Percentiles rank a stretch among this genome's conserved stretches.
Evolutionary conservation across 2,113 vertebrate genomes (phyloP).

Genomic region (Gymnobelideus leadbeateri): DNA sequence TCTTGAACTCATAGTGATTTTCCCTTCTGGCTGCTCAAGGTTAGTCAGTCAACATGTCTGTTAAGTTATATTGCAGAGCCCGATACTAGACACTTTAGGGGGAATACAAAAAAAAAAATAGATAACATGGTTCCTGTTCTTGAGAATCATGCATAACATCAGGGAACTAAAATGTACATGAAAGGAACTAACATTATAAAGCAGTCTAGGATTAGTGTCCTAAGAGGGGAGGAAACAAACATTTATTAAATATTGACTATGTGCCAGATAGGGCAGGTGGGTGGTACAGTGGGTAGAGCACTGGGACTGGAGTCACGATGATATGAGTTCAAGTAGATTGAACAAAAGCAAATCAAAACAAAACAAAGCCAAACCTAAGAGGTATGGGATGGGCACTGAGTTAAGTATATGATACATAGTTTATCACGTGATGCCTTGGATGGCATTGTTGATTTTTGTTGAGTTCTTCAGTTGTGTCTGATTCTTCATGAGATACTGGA

Average conservation of each 20-base stretch:
- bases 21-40: slow-evolving; percentile 36
- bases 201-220: not conserved
- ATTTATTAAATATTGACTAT: not conserved
- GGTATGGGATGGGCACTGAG: not conserved
- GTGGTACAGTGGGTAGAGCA: not conserved
- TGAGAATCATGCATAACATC: not conserved
- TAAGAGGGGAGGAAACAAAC: not conserved
- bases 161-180: not conserved
- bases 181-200: not conserved
- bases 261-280: not conserved
- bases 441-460: not conserved
- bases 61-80: not conserved
- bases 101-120: slow-evolving; percentile 9
- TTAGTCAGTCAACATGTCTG: not conserved
- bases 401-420: not conserved
- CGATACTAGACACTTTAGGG: not conserved
- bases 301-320: not conserved
- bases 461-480: not conserved
- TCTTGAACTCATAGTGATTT: slow-evolving; percentile 17
- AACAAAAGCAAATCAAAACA: too few relatives aligned
- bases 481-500: not conserved
- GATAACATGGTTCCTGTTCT: not conserved
- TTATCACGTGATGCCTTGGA: not conserved
- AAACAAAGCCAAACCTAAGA: not conserved
- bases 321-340: too few relatives aligned